Percentiles rank a stretch among this genome's conserved stretches.
Conservation (phyloP, 2,113 vertebrate species). For the Salvator merianae region DNA sequence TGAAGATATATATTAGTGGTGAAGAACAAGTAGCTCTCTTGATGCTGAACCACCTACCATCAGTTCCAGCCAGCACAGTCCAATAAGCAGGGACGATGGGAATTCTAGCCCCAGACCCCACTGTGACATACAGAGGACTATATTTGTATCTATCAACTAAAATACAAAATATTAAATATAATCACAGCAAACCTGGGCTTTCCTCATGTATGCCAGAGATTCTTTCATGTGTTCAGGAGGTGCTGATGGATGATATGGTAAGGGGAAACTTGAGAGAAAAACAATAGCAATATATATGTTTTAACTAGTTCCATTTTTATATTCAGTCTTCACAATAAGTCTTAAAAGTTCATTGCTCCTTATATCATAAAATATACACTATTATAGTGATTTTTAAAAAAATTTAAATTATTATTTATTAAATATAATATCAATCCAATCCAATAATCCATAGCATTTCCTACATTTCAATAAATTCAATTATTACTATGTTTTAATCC, state of each 20-base stretch:
- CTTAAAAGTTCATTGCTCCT: constrained; percentile 16
- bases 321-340: neutral
- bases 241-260: constrained; percentile 79
- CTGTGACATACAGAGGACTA: too few species aligned
- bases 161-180: neutral
- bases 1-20: neutral
- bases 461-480: too few species aligned
- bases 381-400: neutral
- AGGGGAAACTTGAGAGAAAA: constrained; percentile 80
- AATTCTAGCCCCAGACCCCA: neutral
- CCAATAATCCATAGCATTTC: too few species aligned
- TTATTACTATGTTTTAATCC: too few species aligned
- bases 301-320: constrained; percentile 16
- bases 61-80: neutral
- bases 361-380: neutral
- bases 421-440: too few species aligned
- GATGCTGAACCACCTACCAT: neutral
- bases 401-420: too few species aligned
- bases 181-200: constrained; percentile 87
- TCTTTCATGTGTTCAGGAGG: constrained; percentile 93
- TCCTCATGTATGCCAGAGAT: constrained; percentile 93
- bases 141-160: too few species aligned
- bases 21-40: neutral
- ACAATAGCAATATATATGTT: constrained; percentile 2
- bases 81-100: neutral